phyloP scores from a whole-genome alignment of 2,888 invertebrate genomes.

The Phyllotreta cruciferae region DNA sequence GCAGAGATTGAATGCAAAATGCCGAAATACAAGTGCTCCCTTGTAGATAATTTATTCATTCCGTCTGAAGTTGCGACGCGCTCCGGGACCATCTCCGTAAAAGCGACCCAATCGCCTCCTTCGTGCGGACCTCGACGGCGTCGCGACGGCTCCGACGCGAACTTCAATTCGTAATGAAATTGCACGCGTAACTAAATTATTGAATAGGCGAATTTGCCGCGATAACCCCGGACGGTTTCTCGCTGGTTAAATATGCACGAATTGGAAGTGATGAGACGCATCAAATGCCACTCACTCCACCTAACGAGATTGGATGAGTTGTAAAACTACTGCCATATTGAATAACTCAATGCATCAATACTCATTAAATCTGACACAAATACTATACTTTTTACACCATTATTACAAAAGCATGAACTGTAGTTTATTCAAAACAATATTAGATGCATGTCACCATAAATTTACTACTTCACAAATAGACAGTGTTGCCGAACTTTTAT shows the following conservation, averaged over 20 bases:
- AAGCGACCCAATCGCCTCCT: conserved; percentile 25
- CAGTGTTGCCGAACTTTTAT: too few relatives aligned
- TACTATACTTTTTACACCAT: too few relatives aligned
- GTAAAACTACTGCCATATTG: too few relatives aligned
- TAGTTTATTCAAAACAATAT: too few relatives aligned
- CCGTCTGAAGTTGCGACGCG: conserved; percentile 18
- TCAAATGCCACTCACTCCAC: conserved; percentile 4
- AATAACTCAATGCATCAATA: too few relatives aligned
- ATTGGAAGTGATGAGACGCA: conserved; percentile 21
- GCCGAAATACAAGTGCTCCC: conserved; percentile 22
- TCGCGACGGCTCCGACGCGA: conserved; percentile 20
- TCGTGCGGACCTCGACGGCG: conserved; percentile 14
- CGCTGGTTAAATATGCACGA: conserved; percentile 32
- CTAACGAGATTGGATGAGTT: too few relatives aligned
- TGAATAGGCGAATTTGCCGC: conserved; percentile 22
- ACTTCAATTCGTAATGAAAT: conserved; percentile 31
- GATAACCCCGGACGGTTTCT: conserved; percentile 30
- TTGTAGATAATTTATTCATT: conserved; percentile 28
- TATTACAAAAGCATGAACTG: too few relatives aligned
- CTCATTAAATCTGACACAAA: too few relatives aligned
- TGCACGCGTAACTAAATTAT: conserved; percentile 34
- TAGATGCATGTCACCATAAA: too few relatives aligned
- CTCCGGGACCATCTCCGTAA: conserved; percentile 24
- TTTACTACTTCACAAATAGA: too few relatives aligned
- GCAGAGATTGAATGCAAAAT: conserved; percentile 27